These are phyloP conservation scores for Hofmannophila pseudospretella DNA, from an alignment of 2,888 invertebrate species.

Conservation along the genomic window DNA sequence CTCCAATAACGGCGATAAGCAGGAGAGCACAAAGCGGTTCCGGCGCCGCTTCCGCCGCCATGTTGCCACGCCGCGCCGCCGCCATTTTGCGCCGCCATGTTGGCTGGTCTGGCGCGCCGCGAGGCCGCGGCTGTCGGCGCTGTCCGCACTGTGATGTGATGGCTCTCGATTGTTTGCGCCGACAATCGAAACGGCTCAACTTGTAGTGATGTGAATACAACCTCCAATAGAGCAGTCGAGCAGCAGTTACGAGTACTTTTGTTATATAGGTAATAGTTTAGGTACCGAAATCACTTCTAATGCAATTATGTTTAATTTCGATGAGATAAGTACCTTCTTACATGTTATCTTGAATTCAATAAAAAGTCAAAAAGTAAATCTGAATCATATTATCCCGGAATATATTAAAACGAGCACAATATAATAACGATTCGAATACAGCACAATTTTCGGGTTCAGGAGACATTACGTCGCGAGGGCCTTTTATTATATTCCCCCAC, in stretches of 20 bases:
- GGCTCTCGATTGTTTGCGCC: constrained; percentile 5
- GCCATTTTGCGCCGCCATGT: constrained; percentile 15
- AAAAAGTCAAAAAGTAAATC: no score
- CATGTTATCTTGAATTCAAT: no score
- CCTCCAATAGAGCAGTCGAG: no score
- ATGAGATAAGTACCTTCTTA: no score
- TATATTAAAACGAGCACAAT: no score
- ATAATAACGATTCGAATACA: constrained; percentile 29
- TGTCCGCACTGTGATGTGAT: neutral
- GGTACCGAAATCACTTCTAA: no score
- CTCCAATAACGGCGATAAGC: constrained; percentile 10
- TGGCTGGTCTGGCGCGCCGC: neutral
- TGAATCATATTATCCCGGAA: no score
- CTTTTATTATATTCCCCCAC: constrained; percentile 34
- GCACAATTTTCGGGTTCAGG: constrained; percentile 38
- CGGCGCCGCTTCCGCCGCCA: constrained; percentile 5
- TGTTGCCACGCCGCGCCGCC: constrained; percentile 2
- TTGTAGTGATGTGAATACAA: constrained; percentile 1
- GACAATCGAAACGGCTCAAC: constrained; percentile 5
- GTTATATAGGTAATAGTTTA: no score
- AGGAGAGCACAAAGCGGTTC: constrained; percentile 12
- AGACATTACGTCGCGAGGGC: constrained; percentile 29
- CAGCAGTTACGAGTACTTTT: no score
- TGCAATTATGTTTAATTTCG: no score
- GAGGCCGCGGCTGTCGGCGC: constrained; percentile 5